A percentile compares a stretch with the other conserved stretches of the same genome.
phyloP scores from a whole-genome alignment of 2,888 invertebrate species.

The Timandra comae region DNA sequence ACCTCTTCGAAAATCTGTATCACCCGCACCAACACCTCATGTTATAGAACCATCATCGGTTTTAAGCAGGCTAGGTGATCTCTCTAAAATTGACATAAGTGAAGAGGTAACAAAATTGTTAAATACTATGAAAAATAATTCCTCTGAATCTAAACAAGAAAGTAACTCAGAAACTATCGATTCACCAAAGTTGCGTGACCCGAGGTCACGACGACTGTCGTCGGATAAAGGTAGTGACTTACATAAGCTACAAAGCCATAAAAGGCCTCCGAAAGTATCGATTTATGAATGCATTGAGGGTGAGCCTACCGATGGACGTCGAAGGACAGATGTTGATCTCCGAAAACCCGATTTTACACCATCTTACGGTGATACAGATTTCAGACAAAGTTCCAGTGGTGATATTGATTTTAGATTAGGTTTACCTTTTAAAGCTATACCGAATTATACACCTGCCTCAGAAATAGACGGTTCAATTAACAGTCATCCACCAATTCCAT shows the following conservation, averaged over 20 bases:
- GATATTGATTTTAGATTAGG: slow-evolving; percentile 87
- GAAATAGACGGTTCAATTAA: slow-evolving; percentile 90
- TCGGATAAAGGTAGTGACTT: slow-evolving; percentile 48
- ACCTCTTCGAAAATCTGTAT: slow-evolving; percentile 41
- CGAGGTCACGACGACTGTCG: slow-evolving; percentile 51
- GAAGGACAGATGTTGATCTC: slow-evolving; percentile 71
- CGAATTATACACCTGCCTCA: slow-evolving; percentile 89
- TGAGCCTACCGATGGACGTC: slow-evolving; percentile 66
- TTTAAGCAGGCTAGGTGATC: slow-evolving; percentile 80
- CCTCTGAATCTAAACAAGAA: slow-evolving; percentile 50
- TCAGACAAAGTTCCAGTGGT: slow-evolving; percentile 72
- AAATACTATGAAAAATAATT: slow-evolving; percentile 76
- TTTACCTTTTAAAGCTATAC: slow-evolving; percentile 86
- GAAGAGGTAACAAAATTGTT: slow-evolving; percentile 83
- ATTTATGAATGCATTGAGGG: slow-evolving; percentile 79
- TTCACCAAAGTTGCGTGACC: slow-evolving; percentile 53
- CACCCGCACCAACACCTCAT: slow-evolving; percentile 63
- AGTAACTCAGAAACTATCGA: slow-evolving; percentile 33
- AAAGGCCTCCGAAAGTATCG: slow-evolving; percentile 63
- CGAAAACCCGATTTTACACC: slow-evolving; percentile 73
- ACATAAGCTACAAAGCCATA: slow-evolving; percentile 29
- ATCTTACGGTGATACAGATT: slow-evolving; percentile 80
- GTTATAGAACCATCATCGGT: slow-evolving; percentile 71
- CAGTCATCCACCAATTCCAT: slow-evolving; percentile 85
- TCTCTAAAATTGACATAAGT: slow-evolving; percentile 84